A percentile compares a stretch with the other conserved stretches of the same genome.
Conservation (phyloP, 64 coral and sea anemone genomes). For the Montipora capricornis region DNA sequence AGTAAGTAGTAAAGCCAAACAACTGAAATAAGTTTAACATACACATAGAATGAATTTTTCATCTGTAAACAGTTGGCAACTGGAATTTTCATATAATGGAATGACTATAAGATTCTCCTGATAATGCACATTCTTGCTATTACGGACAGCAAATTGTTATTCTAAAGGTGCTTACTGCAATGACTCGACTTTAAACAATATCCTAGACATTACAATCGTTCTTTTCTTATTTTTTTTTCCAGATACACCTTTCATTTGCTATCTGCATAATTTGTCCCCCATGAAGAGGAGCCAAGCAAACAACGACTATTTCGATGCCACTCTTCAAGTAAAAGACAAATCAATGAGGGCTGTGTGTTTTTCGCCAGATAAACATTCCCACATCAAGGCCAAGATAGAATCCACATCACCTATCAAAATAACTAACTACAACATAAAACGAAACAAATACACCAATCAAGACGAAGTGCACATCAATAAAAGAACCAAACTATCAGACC, state of each 20-base stretch:
- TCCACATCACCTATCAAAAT: constrained; percentile 74
- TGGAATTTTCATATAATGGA: not conserved
- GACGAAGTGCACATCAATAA: constrained; percentile 82
- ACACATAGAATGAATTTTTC: not conserved
- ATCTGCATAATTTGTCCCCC: not conserved
- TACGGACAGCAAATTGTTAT: not conserved
- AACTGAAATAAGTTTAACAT: not conserved
- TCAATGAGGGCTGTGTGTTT: constrained; percentile 55
- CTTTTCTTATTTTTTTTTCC: too few relatives aligned
- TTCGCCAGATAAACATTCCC: constrained; percentile 63
- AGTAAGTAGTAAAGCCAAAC: not conserved
- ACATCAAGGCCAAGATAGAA: constrained; percentile 64
- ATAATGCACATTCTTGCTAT: not conserved
- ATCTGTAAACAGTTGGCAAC: not conserved
- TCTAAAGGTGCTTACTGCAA: not conserved
- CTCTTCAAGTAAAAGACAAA: constrained; percentile 52
- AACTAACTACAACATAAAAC: constrained; percentile 54
- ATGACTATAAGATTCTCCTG: not conserved
- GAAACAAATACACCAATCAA: constrained; percentile 53
- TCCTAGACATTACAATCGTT: not conserved
- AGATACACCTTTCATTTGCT: too few relatives aligned
- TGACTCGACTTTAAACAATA: not conserved
- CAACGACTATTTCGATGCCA: constrained; percentile 62
- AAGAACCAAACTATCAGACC: constrained; percentile 68
- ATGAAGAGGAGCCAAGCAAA: constrained; percentile 68